Conservation (phyloP, 1,140 invertebrate species). For the Bombus waltoni region DNA sequence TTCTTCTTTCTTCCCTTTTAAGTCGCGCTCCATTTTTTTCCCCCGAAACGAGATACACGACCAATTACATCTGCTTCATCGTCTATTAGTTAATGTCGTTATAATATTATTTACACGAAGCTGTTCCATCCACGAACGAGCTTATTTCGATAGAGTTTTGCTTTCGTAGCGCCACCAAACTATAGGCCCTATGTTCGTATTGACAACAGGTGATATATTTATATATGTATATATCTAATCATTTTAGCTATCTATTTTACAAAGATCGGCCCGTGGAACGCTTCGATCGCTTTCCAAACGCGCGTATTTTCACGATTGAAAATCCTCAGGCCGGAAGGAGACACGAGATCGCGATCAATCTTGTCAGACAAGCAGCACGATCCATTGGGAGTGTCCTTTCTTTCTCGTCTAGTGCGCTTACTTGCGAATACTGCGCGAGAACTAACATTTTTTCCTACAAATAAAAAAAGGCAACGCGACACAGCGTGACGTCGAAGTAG, state of each 20-base stretch:
- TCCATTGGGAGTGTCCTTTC: conserved; percentile 5
- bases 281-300: conserved; percentile 27
- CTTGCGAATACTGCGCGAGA: conserved; percentile 48
- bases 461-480: conserved; percentile 71
- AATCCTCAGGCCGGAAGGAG: conserved; percentile 64
- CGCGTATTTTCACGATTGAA: conserved; percentile 49
- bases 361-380: conserved; percentile 44
- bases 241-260: conserved; percentile 79
- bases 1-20: background rate
- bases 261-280: conserved; percentile 67
- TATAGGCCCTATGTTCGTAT: conserved; percentile 80
- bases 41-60: conserved; percentile 25
- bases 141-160: conserved; percentile 76
- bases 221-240: conserved; percentile 69
- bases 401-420: conserved; percentile 48
- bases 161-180: conserved; percentile 73
- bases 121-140: conserved; percentile 62
- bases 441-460: conserved; percentile 66
- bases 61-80: conserved; percentile 30
- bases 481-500: conserved; percentile 59
- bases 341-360: conserved; percentile 44
- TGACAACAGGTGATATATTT: conserved; percentile 78
- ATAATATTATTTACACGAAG: conserved; percentile 76
- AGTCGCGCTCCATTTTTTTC: background rate
- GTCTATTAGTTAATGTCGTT: conserved; percentile 37